These are phyloP conservation scores for Odobenus rosmarus DNA, from an alignment of 2,113 vertebrate genomes.

Conservation along the genomic window DNA sequence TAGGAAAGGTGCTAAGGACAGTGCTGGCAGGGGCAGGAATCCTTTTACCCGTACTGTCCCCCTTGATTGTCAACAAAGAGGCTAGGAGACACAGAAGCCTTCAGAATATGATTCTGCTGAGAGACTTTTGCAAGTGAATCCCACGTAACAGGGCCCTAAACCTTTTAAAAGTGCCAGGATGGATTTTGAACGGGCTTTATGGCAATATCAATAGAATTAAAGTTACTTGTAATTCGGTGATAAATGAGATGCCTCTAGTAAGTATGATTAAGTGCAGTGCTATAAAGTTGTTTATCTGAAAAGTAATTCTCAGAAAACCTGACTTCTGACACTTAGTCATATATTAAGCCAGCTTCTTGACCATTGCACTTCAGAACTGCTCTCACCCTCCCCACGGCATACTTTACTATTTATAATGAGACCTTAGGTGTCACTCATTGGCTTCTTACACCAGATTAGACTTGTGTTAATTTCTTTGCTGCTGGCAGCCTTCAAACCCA, in stretches of 20 bases:
- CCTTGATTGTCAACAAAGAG: background rate
- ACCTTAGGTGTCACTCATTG: constrained; percentile 52
- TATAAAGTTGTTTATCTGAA: constrained; percentile 96
- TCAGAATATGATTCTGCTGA: background rate
- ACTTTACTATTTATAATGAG: constrained; percentile 79
- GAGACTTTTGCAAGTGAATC: background rate
- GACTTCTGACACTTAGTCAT: constrained; percentile 91
- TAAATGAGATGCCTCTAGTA: constrained; percentile 90
- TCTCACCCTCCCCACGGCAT: constrained; percentile 39
- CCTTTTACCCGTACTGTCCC: fast-evolving
- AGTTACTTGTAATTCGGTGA: constrained; percentile 88
- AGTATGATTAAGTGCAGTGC: constrained; percentile 88
- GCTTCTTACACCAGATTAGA: background rate
- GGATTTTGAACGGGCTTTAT: constrained; percentile 82
- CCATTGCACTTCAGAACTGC: constrained; percentile 88
- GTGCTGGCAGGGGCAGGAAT: background rate
- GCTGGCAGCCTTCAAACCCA: background rate
- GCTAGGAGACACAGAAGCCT: background rate
- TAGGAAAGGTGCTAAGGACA: background rate
- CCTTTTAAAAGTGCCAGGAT: constrained; percentile 69
- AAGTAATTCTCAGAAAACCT: constrained; percentile 88
- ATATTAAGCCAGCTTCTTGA: constrained; percentile 91
- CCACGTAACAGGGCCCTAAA: background rate
- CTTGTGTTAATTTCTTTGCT: constrained; percentile 13
- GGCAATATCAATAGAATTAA: constrained; percentile 87